phyloP scores from a whole-genome alignment of 2,888 invertebrate species.

The Diploptera punctata region DNA sequence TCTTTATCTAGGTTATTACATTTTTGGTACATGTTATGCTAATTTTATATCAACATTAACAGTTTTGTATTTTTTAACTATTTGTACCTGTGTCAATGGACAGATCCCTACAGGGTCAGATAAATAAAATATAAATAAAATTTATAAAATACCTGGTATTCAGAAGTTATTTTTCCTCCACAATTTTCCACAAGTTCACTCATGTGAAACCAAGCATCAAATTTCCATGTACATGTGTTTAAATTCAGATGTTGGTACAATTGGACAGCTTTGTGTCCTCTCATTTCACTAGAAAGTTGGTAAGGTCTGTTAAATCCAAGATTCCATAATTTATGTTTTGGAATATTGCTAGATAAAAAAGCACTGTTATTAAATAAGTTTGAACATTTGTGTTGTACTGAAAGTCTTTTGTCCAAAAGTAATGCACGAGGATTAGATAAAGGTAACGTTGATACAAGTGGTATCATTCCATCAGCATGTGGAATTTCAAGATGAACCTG shows the following conservation, averaged over 20 bases:
- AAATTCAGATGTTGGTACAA: slow-evolving; percentile 19
- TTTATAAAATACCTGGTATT: slow-evolving; percentile 15
- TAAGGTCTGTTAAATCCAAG: background rate
- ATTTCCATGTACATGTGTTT: background rate
- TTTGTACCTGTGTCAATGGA: no score
- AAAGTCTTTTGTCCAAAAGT: background rate
- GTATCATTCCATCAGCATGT: slow-evolving; percentile 20
- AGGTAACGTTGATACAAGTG: slow-evolving; percentile 12
- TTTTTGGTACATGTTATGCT: no score
- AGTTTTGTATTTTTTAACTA: no score
- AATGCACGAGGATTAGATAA: background rate
- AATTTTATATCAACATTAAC: no score
- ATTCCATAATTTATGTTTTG: background rate
- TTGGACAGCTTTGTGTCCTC: background rate
- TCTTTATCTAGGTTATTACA: no score
- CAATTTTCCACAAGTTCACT: slow-evolving; percentile 3
- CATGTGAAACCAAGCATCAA: slow-evolving; percentile 28
- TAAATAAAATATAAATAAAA: no score
- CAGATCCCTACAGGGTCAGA: no score
- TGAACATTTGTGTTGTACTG: background rate
- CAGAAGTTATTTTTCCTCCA: slow-evolving; percentile 15
- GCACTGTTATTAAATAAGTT: background rate
- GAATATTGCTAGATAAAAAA: background rate
- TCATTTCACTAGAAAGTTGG: background rate
- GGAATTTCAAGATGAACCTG: slow-evolving; percentile 21